A percentile compares a stretch with the other conserved stretches of the same genome.
These are phyloP conservation scores for Heliconius nattereri DNA, from an alignment of 1,140 invertebrate genomes.

Conservation along the genomic window DNA sequence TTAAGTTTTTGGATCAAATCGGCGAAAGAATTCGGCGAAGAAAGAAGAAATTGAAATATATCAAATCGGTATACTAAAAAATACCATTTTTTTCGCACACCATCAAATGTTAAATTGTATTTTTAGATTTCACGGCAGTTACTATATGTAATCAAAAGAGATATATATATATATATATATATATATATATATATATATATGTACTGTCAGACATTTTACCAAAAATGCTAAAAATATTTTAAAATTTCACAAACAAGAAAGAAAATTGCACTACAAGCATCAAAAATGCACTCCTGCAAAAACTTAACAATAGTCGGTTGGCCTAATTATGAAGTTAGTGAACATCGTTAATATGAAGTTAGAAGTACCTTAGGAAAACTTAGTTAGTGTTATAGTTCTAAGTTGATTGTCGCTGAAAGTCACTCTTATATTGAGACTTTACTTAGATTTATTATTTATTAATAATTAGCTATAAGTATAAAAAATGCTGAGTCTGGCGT, in stretches of 20 bases:
- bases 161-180: too few species aligned
- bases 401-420: neutral
- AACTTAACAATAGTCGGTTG: neutral
- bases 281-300: neutral
- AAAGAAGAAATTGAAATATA: too few species aligned
- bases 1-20: too few species aligned
- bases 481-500: too few species aligned
- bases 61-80: neutral
- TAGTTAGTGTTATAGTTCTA: conserved; percentile 8
- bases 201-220: neutral
- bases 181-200: too few species aligned
- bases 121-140: too few species aligned
- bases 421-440: neutral
- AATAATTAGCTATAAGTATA: neutral
- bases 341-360: conserved; percentile 3
- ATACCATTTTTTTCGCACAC: neutral
- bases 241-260: neutral
- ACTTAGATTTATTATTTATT: neutral
- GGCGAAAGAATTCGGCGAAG: too few species aligned
- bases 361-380: neutral
- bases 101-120: conserved; percentile 23
- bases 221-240: neutral
- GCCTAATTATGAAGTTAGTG: conserved; percentile 3
- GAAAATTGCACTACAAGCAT: neutral
- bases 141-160: too few species aligned